phyloP scores from a whole-genome alignment of 92 coral and sea anemone genomes.

The Epizoanthus ramosus region DNA sequence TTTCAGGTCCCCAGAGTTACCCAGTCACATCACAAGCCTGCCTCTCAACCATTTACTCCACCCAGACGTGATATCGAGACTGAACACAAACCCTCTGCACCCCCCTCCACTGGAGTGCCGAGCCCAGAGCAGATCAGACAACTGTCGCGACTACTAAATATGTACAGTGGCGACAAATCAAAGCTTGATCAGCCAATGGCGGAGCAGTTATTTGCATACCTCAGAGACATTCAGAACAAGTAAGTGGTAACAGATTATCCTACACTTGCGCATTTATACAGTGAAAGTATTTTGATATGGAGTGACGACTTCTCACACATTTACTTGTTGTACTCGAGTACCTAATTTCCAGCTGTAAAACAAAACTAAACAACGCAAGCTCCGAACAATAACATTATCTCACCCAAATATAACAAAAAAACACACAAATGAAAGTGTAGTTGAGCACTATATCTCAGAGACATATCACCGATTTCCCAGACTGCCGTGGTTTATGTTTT shows the following conservation, averaged over 20 bases:
- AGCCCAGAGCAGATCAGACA: conserved; percentile 64
- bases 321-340: too few relatives aligned
- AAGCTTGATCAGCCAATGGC: conserved; percentile 46
- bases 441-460: too few relatives aligned
- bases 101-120: conserved; percentile 1
- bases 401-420: too few relatives aligned
- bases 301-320: too few relatives aligned
- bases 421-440: too few relatives aligned
- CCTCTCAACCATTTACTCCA: conserved; percentile 24
- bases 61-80: conserved; percentile 36
- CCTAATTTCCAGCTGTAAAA: too few relatives aligned
- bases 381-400: too few relatives aligned
- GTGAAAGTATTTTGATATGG: too few relatives aligned
- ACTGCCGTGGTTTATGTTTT: too few relatives aligned
- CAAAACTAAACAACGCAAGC: too few relatives aligned
- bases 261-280: too few relatives aligned
- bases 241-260: background rate
- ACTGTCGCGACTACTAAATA: conserved; percentile 53
- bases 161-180: conserved; percentile 52
- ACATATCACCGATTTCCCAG: too few relatives aligned
- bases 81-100: conserved; percentile 16
- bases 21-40: conserved; percentile 1
- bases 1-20: conserved; percentile 9
- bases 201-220: conserved; percentile 52
- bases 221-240: conserved; percentile 61